Conservation (phyloP, 2,888 invertebrate species). For the Cephonodes hylas region DNA sequence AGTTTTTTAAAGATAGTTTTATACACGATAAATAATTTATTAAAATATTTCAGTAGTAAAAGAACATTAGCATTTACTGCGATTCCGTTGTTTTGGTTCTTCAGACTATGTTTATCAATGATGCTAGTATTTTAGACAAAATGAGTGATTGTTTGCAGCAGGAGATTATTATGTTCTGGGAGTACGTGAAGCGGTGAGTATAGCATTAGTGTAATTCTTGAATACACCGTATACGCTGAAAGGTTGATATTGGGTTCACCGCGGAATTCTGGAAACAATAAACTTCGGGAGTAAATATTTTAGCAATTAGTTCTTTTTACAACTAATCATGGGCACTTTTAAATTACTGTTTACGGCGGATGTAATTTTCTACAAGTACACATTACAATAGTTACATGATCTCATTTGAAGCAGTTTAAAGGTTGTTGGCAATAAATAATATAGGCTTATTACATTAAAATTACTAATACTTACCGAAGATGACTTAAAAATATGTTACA, state of each 20-base stretch:
- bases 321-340: too few relatives aligned
- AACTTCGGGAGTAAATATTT: too few relatives aligned
- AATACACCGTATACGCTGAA: too few relatives aligned
- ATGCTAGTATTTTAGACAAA: conserved; percentile 8
- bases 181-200: conserved; percentile 73
- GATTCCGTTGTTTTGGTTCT: background rate
- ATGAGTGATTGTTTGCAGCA: conserved; percentile 61
- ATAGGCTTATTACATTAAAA: too few relatives aligned
- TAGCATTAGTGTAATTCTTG: too few relatives aligned
- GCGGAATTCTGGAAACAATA: too few relatives aligned
- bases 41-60: too few relatives aligned
- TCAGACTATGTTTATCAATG: conserved; percentile 12
- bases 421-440: background rate
- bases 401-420: background rate
- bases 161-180: conserved; percentile 72
- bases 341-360: background rate
- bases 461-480: too few relatives aligned
- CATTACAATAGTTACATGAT: background rate
- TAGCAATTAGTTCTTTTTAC: too few relatives aligned
- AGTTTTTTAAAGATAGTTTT: background rate
- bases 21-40: background rate
- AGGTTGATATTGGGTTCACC: too few relatives aligned
- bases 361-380: background rate
- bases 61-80: background rate
- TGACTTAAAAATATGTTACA: too few relatives aligned